Base-by-base conservation (phyloP, 2,113 vertebrate genomes). In the Hydropotes inermis region DNA sequence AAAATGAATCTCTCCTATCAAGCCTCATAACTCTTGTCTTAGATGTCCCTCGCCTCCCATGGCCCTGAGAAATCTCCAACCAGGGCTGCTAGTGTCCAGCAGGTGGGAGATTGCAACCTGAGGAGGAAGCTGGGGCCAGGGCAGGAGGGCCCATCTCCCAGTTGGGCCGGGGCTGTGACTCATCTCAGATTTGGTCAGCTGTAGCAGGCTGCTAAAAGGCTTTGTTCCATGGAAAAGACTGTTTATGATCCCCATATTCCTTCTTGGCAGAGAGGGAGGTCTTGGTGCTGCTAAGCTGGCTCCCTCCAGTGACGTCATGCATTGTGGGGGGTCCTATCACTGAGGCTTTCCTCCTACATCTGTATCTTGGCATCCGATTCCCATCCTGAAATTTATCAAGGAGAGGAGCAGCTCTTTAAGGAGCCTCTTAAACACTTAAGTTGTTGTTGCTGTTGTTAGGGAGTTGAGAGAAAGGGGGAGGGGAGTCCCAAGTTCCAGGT, bases 211-310 rank as follows among this genome's bases (percentile, higher is more conserved):
- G 43, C 70, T 91, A 23, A 54, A 89, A 93, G 55, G 3, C n/a
- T 79, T 87, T 61, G 47, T 89, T 81, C 57, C 30, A 21, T 94
- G 91, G 95, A 92, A 97, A 97, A 87, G 78, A 55, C 4, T 36
- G 25, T 61, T 91, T 93, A 67, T 90, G 79, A 39, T 25, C 36
- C 54, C 64, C 74, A 90, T 30, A 54, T 67, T 21, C 45, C 23
- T 96, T 94, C 76, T n/a, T 81, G 93, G 61, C 67, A 85, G n/a
- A 43, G 45, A 43, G 52, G n/a, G 21, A 92, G 67, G 91, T 16
- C 93, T 95, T 58, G 55, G 61, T 70, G 15, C 55, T 70, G 28
- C 6, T 79, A 43, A 74, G 33, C 13, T 90, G 64, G 25, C 28
- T 76, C 60, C 50, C 84, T 86, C 33, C 30, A 87, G 52, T 58